A percentile compares a stretch with the other conserved stretches of the same genome.
Evolutionary conservation across 2,797 vertebrate genomes (phyloP).

Genomic region (Chanos chanos): DNA sequence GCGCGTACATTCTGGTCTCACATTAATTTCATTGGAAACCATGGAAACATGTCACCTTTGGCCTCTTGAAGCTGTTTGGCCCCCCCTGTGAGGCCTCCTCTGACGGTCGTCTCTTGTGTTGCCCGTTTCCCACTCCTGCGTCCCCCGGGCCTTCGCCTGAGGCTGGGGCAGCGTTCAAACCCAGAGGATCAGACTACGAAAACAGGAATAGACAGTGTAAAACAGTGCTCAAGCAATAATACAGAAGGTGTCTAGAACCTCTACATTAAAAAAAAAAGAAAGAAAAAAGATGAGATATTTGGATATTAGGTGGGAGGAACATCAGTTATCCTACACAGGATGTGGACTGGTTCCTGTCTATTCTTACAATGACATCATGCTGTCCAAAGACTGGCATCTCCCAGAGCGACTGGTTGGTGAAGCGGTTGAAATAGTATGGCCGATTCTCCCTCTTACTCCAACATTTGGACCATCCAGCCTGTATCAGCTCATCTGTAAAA

Average conservation of each 20-base stretch:
- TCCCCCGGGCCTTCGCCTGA: conserved; percentile 75
- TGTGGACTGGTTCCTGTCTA: background rate
- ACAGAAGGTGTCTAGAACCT: background rate
- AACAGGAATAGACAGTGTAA: conserved; percentile 21
- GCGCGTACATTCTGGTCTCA: too few species aligned
- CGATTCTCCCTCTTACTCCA: conserved; percentile 96
- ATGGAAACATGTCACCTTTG: conserved; percentile 69
- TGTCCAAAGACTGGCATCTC: conserved; percentile 95
- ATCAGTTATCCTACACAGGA: background rate
- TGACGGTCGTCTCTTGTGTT: conserved; percentile 84
- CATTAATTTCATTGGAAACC: background rate
- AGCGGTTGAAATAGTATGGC: conserved; percentile 95
- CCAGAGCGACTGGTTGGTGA: conserved; percentile 98
- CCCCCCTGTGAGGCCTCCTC: conserved; percentile 74
- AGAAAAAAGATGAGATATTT: background rate
- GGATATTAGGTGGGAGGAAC: background rate
- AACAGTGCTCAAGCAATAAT: background rate
- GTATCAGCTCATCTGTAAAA: conserved; percentile 87
- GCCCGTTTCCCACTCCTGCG: conserved; percentile 74
- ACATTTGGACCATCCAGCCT: conserved; percentile 97
- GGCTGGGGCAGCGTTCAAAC: conserved; percentile 86
- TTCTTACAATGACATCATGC: conserved; percentile 93
- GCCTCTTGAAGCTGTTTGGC: conserved; percentile 82
- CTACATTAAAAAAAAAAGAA: background rate
- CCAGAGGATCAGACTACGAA: conserved; percentile 90